phyloP scores from a whole-genome alignment of 1,140 invertebrate genomes.

The Apis florea region DNA sequence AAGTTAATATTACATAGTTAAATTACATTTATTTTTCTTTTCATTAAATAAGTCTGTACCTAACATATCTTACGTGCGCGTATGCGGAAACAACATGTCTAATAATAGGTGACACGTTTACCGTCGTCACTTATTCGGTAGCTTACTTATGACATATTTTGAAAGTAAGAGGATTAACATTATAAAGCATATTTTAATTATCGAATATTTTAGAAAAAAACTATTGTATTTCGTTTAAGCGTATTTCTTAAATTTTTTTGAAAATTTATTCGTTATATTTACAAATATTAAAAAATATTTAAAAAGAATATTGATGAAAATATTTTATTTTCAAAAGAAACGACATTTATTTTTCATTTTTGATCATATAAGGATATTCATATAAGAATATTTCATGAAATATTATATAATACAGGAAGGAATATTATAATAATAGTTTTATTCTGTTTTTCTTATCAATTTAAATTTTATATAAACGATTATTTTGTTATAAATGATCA shows the following conservation, averaged over 20 bases:
- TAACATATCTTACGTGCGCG: constrained; percentile 54
- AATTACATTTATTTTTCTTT: constrained; percentile 26
- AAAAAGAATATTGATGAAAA: neutral
- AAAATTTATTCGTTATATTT: neutral
- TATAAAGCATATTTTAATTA: constrained; percentile 8
- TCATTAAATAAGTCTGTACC: constrained; percentile 44
- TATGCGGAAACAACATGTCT: constrained; percentile 64
- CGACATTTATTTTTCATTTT: neutral
- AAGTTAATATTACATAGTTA: neutral
- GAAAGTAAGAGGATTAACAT: constrained; percentile 14
- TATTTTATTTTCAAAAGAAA: neutral
- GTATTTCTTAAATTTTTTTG: neutral
- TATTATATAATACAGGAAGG: too few species aligned
- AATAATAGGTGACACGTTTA: constrained; percentile 65
- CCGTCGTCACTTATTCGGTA: constrained; percentile 55
- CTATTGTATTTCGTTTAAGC: neutral
- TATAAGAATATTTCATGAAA: too few species aligned
- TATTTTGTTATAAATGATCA: too few species aligned
- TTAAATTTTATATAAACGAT: too few species aligned
- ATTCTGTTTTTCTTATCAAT: too few species aligned
- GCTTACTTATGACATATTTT: constrained; percentile 47
- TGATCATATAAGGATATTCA: neutral
- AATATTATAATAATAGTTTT: too few species aligned
- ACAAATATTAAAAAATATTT: neutral
- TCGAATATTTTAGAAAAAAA: neutral